A percentile compares a stretch with the other conserved stretches of the same genome.
These are phyloP conservation scores for Adelphocoris suturalis DNA, from an alignment of 2,888 invertebrate genomes.

Conservation along the genomic window DNA sequence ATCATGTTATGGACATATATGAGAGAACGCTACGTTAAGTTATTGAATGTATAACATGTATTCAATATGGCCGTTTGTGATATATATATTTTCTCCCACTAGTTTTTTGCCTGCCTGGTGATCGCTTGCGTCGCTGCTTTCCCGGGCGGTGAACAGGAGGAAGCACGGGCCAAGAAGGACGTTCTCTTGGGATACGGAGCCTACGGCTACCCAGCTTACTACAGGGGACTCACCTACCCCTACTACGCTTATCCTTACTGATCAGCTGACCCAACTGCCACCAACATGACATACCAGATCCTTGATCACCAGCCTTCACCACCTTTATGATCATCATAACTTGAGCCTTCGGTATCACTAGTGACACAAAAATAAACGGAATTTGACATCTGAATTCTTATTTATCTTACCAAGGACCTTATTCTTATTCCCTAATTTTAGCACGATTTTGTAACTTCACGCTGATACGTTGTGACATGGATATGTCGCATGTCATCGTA, in stretches of 20 bases:
- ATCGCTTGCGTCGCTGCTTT: constrained; percentile 25
- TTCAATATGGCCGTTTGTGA: too few species aligned
- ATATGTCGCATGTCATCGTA: too few species aligned
- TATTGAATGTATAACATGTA: too few species aligned
- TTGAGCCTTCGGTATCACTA: neutral
- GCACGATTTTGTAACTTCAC: too few species aligned
- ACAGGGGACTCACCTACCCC: neutral
- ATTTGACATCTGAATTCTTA: neutral
- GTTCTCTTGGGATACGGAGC: neutral
- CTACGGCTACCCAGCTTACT: neutral
- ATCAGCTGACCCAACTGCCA: neutral
- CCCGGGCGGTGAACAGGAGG: neutral
- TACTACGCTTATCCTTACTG: neutral
- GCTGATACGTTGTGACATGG: too few species aligned
- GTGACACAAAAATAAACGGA: neutral
- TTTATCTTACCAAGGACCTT: too few species aligned
- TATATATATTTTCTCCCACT: too few species aligned
- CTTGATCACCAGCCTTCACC: neutral
- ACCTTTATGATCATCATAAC: neutral
- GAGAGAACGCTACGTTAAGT: too few species aligned
- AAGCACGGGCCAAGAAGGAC: neutral
- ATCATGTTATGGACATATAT: too few species aligned
- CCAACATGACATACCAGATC: neutral
- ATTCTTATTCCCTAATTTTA: too few species aligned
- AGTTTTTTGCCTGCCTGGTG: neutral